Base-by-base conservation (phyloP, 2,888 invertebrate genomes). In the Pristionchus arcanus region DNA sequence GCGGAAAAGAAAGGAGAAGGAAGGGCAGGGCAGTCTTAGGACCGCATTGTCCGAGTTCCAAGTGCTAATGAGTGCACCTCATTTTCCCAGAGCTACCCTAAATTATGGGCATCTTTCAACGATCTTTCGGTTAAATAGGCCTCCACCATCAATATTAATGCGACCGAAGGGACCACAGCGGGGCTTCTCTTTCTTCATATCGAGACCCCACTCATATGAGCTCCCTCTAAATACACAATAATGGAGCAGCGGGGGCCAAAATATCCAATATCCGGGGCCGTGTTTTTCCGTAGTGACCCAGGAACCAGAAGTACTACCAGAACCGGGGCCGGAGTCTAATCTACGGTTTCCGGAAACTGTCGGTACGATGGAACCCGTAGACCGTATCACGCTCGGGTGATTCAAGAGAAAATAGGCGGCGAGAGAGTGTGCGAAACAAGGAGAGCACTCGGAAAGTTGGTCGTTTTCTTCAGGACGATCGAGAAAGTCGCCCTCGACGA, bases 401-500 rank as follows among this genome's bases (percentile, higher is more conserved):
- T 34, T 83, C 81, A 21, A 9, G 59, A 68, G 31, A 55, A 87
- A 53, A 37, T 13, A 68, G 49, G 31, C 25, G 31, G 68, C 28
- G 87, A 68, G 87, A 68, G 42, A 87, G 68, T 42, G 87, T 53
- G 68, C 21, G 68, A 31, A 55, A 87, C 13, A 2, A 68, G 49
- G 87, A 87, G 87, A 87, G 86, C 37, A 53, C 31, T 49, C 42
- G 87, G 25, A 37, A 59, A 74, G 21, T n/a, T 31, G 74, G 53
- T 55, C 34, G 42, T n/a, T 87, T 71, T 31, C 90, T 91, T 77
- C 88, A 92, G 93, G 92, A 25, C 91, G 92, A 42, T 93, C 93
- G 37, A 92, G 93, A 71, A 93, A 93, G 90, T 93, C 93, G 31
- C 93, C 93, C 16, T 93, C 93, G 16, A 93, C 93, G 9, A 93